Base-by-base conservation (phyloP, 2,113 vertebrate genomes). In the Megalops atlanticus region DNA sequence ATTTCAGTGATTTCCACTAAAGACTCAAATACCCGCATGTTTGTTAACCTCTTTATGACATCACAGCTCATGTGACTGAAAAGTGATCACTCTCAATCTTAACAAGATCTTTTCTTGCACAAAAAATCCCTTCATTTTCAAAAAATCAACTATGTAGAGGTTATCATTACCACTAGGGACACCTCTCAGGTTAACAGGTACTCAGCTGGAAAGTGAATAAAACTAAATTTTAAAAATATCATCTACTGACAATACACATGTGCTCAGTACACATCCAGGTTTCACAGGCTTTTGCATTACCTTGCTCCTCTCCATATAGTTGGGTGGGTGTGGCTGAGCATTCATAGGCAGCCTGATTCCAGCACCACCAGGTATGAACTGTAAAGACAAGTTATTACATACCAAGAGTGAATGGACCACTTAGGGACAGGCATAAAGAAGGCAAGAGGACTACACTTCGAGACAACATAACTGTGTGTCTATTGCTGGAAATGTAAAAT, bases 271-370 rank as follows among this genome's bases (percentile, higher is more conserved):
- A 14, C 49, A 18, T 54, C 49, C n/a, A n/a, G 5, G 45, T 49
- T 49, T 49, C 90, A 41, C 2, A 4, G 72, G 27, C 1, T 4
- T 10, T 16, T 36, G 41, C 39, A 79, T 49, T 74, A 70, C 39
- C 71, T 52, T 41, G 36, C 3, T 11, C 27, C 45, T 77, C 15
- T 77, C 49, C 45, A 39, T 24, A 6, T 54, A 16, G 16, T 7
- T 24, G 18, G 38, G 35, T 73, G 71, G 71, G 58, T 24, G 58
- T 31, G n/a, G 24, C 12, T 43, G n/a, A n/a, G 73, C 14, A 74
- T 21, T 12, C 39, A 74, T n/a, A 43, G 73, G 73, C 73, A 12
- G 39, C 24, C 73, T 31, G 24, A 39, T 12, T 43, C 73, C 73
- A 43, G 24, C 38, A 16, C 21, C 73, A 74, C 1, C 27, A 31